These are phyloP conservation scores for Epinotia bilunana DNA, from an alignment of 2,888 invertebrate species.

Conservation along the genomic window DNA sequence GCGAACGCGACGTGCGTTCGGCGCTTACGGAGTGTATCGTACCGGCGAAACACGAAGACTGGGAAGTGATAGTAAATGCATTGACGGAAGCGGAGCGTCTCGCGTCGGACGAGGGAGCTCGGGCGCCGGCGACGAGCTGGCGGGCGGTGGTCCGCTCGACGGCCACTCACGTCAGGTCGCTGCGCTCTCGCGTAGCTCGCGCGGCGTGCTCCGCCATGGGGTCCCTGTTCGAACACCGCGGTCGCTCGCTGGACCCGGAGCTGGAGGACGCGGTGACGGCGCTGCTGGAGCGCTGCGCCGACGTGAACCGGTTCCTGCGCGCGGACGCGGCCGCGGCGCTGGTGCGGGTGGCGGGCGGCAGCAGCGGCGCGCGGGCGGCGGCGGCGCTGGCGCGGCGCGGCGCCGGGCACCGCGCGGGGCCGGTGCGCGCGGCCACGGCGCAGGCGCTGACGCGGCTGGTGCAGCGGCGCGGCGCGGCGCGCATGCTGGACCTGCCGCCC, in stretches of 20 bases:
- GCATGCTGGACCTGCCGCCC: conserved; percentile 88
- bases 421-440: conserved; percentile 93
- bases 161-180: conserved; percentile 92
- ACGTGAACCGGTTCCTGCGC: conserved; percentile 96
- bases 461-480: conserved; percentile 89
- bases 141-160: conserved; percentile 88
- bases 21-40: conserved; percentile 73
- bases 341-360: conserved; percentile 91
- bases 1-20: conserved; percentile 70
- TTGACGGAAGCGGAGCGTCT: conserved; percentile 88
- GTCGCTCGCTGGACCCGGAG: conserved; percentile 87
- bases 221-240: conserved; percentile 89
- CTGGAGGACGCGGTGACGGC: conserved; percentile 93
- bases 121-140: conserved; percentile 88
- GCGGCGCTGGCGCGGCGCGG: conserved; percentile 88
- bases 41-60: conserved; percentile 88
- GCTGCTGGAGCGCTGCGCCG: conserved; percentile 94
- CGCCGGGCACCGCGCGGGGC: conserved; percentile 92
- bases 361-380: conserved; percentile 88
- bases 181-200: conserved; percentile 96
- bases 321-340: conserved; percentile 94
- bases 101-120: conserved; percentile 87
- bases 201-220: conserved; percentile 93
- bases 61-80: conserved; percentile 92
- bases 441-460: conserved; percentile 90